A percentile compares a stretch with the other conserved stretches of the same genome.
phyloP scores from a whole-genome alignment of 2,113 vertebrate genomes.

The Pithys albifrons region DNA sequence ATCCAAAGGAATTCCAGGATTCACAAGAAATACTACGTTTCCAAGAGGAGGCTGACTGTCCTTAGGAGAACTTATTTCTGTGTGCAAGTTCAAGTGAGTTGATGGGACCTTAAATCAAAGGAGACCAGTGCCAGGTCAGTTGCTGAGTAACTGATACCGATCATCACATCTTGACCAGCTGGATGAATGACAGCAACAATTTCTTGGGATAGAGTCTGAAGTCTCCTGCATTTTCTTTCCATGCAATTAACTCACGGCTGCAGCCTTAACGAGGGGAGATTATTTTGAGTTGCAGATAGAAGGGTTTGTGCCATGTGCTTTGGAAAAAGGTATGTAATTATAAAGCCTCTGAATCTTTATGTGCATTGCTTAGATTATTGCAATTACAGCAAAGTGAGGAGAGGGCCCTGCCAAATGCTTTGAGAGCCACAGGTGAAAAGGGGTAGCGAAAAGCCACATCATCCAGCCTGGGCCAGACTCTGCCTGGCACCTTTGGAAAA shows the following conservation, averaged over 20 bases:
- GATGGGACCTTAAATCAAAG: background rate
- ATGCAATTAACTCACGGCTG: background rate
- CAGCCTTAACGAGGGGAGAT: background rate
- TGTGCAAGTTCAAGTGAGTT: conserved; percentile 13
- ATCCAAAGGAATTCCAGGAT: conserved; percentile 21
- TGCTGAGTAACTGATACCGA: conserved; percentile 55
- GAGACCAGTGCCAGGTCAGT: conserved; percentile 8
- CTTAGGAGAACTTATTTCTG: conserved; percentile 35
- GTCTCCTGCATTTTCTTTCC: background rate
- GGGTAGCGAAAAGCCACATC: background rate
- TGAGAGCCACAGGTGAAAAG: conserved; percentile 31
- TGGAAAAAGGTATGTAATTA: background rate
- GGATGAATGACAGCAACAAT: conserved; percentile 44
- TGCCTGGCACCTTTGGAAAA: background rate
- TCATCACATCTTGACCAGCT: conserved; percentile 43
- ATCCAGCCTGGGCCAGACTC: background rate
- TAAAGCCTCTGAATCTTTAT: background rate
- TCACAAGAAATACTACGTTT: background rate
- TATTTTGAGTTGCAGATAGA: background rate
- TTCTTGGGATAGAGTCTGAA: conserved; percentile 31
- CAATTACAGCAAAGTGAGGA: background rate
- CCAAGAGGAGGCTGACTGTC: conserved; percentile 11
- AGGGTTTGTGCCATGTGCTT: background rate
- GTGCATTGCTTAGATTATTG: background rate
- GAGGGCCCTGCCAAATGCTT: conserved; percentile 10